Base-by-base conservation (phyloP, 2,797 vertebrate species). In the Sus cebifrons region DNA sequence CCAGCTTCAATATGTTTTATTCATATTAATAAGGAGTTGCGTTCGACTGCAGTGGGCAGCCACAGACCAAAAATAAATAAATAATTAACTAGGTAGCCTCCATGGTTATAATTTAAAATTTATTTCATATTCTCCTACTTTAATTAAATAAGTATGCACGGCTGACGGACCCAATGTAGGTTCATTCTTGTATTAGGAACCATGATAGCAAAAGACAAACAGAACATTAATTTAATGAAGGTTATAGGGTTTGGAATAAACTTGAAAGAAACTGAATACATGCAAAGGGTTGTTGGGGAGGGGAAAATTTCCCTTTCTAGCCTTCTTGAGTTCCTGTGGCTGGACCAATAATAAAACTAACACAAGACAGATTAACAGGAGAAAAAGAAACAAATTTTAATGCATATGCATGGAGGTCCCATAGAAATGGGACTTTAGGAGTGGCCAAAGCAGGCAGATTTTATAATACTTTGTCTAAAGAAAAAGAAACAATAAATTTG, bases 21-120 rank as follows among this genome's bases (percentile, higher is more conserved):
- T 81, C 32, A 40, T 60, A 82, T 77, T 49, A 78, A 49, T 58
- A 81, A 25, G 44, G 17, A 12, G 18, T 77, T 92, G 44, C 36
- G 44, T 83, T 86, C 77, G 49, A 75, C 60, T 73, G n/a, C 49
- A 65, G 2, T 81, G 52, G 68, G 11, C 29, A 44, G 32, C 29
- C 73, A 11, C 6, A 89, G 23, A 56, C 4, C 77, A 32, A 88
- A 77, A 89, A 40, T 32, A 27, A 44, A n/a, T 2, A 54, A 40
- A n/a, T 7, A 14, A 17, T 54, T 36, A 44, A 86, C 16, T 64
- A 15, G 44, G 20, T 36, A 82, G 20, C 40, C 6, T 94, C 56
- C 16, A 10, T 58, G 44, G 84, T 74, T 88, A 21, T 68, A 71
- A 83, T 79, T 92, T 93, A 75, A 94, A 87, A 25, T 94, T 92